Conservation (phyloP, 2,797 vertebrate species). For the Catamblyrhynchus diadema region DNA sequence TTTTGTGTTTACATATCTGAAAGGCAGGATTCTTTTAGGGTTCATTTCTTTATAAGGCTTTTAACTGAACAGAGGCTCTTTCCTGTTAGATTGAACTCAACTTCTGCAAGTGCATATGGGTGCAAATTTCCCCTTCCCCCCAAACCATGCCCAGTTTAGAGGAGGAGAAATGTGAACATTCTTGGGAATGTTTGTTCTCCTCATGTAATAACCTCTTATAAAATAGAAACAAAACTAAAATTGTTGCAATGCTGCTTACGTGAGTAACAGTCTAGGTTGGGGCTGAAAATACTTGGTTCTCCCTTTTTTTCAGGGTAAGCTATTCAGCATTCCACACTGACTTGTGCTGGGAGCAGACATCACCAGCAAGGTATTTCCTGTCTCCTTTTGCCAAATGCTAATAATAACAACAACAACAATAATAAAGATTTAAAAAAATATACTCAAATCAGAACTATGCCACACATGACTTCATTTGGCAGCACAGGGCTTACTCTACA, state of each 20-base stretch:
- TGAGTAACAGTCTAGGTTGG: background rate
- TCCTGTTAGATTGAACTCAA: background rate
- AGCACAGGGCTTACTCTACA: background rate
- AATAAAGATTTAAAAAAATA: background rate
- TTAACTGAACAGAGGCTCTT: background rate
- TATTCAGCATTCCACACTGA: slow-evolving; percentile 18
- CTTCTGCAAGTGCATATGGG: background rate
- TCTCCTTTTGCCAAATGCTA: slow-evolving; percentile 51
- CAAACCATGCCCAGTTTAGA: background rate
- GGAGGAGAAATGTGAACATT: background rate
- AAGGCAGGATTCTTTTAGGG: background rate
- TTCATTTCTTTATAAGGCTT: slow-evolving; percentile 20
- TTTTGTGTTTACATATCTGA: background rate
- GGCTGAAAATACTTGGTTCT: background rate
- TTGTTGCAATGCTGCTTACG: background rate
- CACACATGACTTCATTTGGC: slow-evolving; percentile 12
- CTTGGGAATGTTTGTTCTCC: background rate
- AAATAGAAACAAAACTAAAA: slow-evolving; percentile 22
- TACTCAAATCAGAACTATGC: background rate
- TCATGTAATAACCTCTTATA: background rate
- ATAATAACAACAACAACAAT: slow-evolving; percentile 20
- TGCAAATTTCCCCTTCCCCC: background rate
- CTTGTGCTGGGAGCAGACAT: slow-evolving; percentile 34
- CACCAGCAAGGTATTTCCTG: slow-evolving; percentile 66
- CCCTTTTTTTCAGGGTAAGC: slow-evolving; percentile 22